A percentile compares a stretch with the other conserved stretches of the same genome.
phyloP scores from a whole-genome alignment of 1,140 invertebrate species.

The Pseudachorutes palmiensis region DNA sequence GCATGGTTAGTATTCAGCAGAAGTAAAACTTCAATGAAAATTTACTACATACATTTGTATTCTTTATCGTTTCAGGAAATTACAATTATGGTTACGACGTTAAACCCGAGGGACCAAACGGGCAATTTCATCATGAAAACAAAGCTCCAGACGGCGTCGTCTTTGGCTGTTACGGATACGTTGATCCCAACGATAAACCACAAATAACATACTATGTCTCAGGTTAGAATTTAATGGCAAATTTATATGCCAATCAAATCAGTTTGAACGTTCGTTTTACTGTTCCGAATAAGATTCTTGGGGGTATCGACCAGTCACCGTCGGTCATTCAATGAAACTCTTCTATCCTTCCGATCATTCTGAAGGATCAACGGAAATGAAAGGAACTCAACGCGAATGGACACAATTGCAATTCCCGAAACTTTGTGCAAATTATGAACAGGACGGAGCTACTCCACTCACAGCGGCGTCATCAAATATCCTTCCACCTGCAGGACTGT shows the following conservation, averaged over 20 bases:
- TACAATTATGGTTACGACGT: slow-evolving; percentile 67
- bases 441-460: slow-evolving; percentile 8
- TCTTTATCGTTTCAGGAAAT: background rate
- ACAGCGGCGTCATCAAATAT: background rate
- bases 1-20: slow-evolving; percentile 52
- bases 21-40: too few species aligned
- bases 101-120: slow-evolving; percentile 48
- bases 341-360: slow-evolving; percentile 48
- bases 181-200: slow-evolving; percentile 55
- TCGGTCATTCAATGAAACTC: slow-evolving; percentile 58
- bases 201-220: slow-evolving; percentile 65
- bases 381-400: slow-evolving; percentile 53
- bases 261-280: too few species aligned
- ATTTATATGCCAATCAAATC: background rate
- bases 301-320: slow-evolving; percentile 62
- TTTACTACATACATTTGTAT: background rate
- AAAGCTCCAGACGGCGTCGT: slow-evolving; percentile 62
- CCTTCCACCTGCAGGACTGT: background rate
- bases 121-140: slow-evolving; percentile 69
- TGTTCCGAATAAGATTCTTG: slow-evolving; percentile 62
- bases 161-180: slow-evolving; percentile 68
- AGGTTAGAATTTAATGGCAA: background rate
- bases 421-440: slow-evolving; percentile 45
- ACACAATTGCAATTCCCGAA: slow-evolving; percentile 54
- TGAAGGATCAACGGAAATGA: slow-evolving; percentile 28